Conservation (phyloP, 2,888 invertebrate genomes). For the Eupithecia insigniata region DNA sequence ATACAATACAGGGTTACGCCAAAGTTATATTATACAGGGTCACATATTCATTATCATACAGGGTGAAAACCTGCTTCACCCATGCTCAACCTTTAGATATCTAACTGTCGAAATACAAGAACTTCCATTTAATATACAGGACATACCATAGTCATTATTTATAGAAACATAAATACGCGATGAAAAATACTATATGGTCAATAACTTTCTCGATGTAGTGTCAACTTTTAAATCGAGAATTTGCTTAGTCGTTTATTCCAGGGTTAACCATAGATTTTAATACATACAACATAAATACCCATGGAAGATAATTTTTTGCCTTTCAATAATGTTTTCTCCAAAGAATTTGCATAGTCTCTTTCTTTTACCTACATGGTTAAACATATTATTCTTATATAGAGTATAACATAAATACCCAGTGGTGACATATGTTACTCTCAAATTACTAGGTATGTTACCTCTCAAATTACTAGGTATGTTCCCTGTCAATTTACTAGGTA, state of each 20-base stretch:
- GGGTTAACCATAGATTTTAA: neutral
- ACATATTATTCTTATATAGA: neutral
- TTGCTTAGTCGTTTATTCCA: neutral
- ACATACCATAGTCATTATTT: neutral
- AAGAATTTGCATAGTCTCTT: neutral
- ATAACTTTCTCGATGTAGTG: neutral
- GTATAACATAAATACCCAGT: neutral
- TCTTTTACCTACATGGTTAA: neutral
- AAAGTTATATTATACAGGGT: neutral
- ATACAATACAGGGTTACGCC: neutral
- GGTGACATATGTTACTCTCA: neutral
- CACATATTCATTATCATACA: neutral
- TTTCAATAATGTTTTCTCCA: neutral
- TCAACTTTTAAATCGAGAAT: neutral
- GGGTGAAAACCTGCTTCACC: constrained; percentile 1
- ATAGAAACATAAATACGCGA: neutral
- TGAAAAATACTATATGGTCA: neutral
- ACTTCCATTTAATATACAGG: neutral
- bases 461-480: too few species aligned
- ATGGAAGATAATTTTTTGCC: neutral
- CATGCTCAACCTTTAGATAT: neutral
- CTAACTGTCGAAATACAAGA: neutral
- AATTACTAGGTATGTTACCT: too few species aligned
- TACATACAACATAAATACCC: neutral
- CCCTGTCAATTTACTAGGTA: too few species aligned